These are phyloP conservation scores for Megalops cyprinoides DNA, from an alignment of 2,797 vertebrate species.

Conservation along the genomic window DNA sequence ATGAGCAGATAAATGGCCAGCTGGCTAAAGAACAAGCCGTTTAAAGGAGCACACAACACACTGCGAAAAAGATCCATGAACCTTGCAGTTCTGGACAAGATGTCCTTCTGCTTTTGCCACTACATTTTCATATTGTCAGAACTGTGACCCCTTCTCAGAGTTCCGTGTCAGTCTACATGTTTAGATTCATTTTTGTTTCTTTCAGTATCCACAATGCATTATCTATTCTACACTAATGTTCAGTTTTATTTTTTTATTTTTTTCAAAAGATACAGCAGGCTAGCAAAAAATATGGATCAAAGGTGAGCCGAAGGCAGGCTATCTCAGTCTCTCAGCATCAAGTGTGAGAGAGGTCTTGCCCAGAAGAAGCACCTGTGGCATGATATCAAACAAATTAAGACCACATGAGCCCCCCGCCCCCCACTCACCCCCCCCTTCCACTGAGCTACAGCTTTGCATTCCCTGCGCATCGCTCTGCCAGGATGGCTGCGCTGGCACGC, in stretches of 20 bases:
- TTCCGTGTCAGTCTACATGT: too few relatives aligned
- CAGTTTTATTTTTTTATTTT: background rate
- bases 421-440: background rate
- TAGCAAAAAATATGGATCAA: background rate
- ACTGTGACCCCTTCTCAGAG: background rate
- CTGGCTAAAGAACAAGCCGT: constrained; percentile 24
- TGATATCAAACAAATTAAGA: background rate
- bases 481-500: background rate
- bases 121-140: background rate
- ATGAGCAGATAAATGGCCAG: constrained; percentile 29
- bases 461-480: background rate
- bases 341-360: background rate
- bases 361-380: background rate
- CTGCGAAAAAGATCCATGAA: constrained; percentile 12
- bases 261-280: background rate
- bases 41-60: constrained; percentile 3
- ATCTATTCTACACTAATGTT: background rate
- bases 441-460: background rate
- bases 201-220: too few relatives aligned
- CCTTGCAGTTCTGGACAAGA: constrained; percentile 12
- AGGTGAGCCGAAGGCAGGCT: background rate
- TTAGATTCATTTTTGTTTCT: too few relatives aligned
- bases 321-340: background rate
- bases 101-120: background rate
- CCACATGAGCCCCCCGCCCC: background rate